Evolutionary conservation across 2,888 invertebrate genomes (phyloP).

Genomic region (Standfussiana lucernea): DNA sequence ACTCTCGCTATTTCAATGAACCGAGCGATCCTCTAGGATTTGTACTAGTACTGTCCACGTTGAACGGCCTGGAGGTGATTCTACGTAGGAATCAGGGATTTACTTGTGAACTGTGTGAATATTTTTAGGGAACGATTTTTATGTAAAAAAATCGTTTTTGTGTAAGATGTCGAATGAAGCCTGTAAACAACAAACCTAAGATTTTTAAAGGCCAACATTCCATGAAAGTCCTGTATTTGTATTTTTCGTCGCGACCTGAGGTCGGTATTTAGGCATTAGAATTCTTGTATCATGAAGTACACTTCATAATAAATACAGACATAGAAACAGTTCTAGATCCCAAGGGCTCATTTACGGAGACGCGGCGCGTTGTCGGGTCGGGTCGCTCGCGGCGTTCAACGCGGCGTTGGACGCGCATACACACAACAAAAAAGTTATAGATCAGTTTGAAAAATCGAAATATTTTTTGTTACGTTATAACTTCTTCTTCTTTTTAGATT

Average conservation of each 20-base stretch:
- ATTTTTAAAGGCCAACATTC: not conserved
- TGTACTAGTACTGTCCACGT: constrained; percentile 19
- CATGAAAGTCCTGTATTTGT: not conserved
- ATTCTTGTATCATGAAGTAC: not conserved
- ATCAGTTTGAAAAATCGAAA: too few relatives aligned
- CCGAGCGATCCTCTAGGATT: constrained; percentile 62
- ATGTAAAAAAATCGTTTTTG: not conserved
- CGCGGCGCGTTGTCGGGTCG: too few relatives aligned
- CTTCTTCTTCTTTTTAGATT: too few relatives aligned
- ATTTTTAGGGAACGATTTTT: not conserved
- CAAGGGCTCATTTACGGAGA: too few relatives aligned
- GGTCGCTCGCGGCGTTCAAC: too few relatives aligned
- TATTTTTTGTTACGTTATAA: too few relatives aligned
- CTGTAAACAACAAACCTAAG: not conserved
- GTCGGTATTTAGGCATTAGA: not conserved
- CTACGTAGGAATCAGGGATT: not conserved
- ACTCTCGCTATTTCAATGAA: constrained; percentile 83
- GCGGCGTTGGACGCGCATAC: too few relatives aligned
- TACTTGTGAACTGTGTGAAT: not conserved
- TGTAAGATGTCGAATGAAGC: not conserved
- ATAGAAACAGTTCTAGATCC: not conserved
- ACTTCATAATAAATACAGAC: not conserved
- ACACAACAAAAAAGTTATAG: too few relatives aligned
- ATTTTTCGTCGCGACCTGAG: not conserved
- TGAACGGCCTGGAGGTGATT: not conserved